Conservation (phyloP, 2,113 vertebrate genomes). For the Tachuris rubrigastra region DNA sequence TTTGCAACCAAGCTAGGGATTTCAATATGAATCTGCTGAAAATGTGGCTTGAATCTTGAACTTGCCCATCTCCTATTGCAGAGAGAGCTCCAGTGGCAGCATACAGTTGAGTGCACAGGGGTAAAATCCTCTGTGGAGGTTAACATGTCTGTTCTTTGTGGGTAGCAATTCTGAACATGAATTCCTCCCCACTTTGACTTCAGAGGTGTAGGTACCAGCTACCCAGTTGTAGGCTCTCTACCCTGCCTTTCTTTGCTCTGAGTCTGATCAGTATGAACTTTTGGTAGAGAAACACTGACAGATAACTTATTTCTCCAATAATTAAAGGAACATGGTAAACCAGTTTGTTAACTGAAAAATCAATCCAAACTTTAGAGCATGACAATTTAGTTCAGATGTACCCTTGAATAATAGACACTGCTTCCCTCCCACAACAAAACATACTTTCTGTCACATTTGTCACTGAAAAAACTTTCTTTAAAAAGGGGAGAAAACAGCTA, state of each 20-base stretch:
- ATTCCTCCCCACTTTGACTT: background rate
- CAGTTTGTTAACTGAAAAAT: background rate
- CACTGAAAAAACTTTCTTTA: background rate
- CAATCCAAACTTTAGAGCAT: background rate
- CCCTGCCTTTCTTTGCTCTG: background rate
- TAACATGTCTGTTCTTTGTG: background rate
- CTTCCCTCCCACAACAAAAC: background rate
- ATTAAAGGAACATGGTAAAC: background rate
- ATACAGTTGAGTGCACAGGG: background rate
- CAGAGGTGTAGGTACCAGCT: background rate
- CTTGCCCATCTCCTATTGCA: fast-evolving
- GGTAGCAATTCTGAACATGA: background rate
- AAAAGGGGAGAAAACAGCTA: background rate
- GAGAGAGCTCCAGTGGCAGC: background rate
- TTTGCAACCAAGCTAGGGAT: background rate
- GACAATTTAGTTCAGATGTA: constrained; percentile 37
- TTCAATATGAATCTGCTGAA: background rate
- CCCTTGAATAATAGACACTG: background rate
- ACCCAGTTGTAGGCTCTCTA: background rate
- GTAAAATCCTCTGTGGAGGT: background rate
- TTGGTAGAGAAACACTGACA: background rate
- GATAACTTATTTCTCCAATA: background rate
- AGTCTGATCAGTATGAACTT: background rate
- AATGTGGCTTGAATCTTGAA: background rate
- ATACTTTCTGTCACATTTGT: constrained; percentile 16